Conservation (phyloP, 2,888 invertebrate species). For the Xestobium rufovillosum region DNA sequence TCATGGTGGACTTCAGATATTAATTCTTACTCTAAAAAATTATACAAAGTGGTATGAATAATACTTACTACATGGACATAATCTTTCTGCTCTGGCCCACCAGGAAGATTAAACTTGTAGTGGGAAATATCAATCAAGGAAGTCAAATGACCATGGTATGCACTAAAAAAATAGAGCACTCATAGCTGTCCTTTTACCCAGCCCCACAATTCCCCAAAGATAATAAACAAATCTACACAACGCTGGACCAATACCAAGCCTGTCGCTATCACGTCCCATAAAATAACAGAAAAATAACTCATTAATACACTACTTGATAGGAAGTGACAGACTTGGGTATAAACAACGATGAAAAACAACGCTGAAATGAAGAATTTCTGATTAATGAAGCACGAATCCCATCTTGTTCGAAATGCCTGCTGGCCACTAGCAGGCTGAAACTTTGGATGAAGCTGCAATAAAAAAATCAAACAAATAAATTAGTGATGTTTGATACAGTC, state of each 20-base stretch:
- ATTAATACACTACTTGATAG: neutral
- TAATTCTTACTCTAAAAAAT: too few relatives aligned
- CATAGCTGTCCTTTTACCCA: conserved; percentile 17
- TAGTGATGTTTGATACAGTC: conserved; percentile 25
- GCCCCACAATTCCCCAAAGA: conserved; percentile 11
- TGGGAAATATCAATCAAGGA: conserved; percentile 96
- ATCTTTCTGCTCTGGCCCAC: conserved; percentile 72
- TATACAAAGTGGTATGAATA: too few relatives aligned
- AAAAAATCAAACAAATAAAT: conserved; percentile 37
- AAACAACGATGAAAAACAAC: neutral
- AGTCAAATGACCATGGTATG: conserved; percentile 97
- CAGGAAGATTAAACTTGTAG: conserved; percentile 91
- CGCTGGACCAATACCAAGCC: neutral
- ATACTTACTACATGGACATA: conserved; percentile 81
- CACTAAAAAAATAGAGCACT: conserved; percentile 62
- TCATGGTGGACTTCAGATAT: too few relatives aligned
- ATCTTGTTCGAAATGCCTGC: neutral
- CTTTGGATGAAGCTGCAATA: conserved; percentile 35
- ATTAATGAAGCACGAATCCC: neutral
- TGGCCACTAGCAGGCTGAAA: conserved; percentile 6
- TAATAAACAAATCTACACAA: conserved; percentile 12
- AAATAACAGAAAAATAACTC: too few relatives aligned
- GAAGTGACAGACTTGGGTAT: neutral
- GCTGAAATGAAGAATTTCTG: conserved; percentile 3
- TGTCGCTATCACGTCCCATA: too few relatives aligned